Percentiles rank a stretch among this genome's conserved stretches.
phyloP scores from a whole-genome alignment of 1,140 invertebrate species.

The Cephus cinctus region DNA sequence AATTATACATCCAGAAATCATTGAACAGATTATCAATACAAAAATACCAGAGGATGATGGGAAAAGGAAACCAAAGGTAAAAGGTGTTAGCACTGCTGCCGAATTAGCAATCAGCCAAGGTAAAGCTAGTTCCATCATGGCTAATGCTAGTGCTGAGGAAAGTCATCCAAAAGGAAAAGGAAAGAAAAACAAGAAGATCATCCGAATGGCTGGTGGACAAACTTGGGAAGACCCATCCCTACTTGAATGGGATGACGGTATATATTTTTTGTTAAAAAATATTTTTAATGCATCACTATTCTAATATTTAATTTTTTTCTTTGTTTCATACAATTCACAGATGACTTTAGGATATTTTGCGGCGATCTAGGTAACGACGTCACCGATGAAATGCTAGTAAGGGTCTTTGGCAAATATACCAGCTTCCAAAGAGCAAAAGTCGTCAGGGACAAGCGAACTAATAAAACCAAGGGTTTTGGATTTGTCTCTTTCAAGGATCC shows the following conservation, averaged over 20 bases:
- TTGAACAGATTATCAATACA: constrained; percentile 60
- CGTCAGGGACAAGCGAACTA: constrained; percentile 92
- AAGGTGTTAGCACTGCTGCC: constrained; percentile 58
- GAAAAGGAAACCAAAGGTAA: constrained; percentile 67
- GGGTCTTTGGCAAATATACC: constrained; percentile 94
- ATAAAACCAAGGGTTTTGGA: constrained; percentile 98
- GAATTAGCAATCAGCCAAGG: constrained; percentile 54
- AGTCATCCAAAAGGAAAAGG: constrained; percentile 64
- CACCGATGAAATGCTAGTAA: constrained; percentile 90
- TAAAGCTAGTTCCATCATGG: constrained; percentile 55
- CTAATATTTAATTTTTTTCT: constrained; percentile 16
- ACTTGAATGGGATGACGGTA: constrained; percentile 86
- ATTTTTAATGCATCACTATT: constrained; percentile 1
- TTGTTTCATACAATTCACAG: constrained; percentile 60
- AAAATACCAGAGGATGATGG: constrained; percentile 65
- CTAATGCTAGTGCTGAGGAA: constrained; percentile 63
- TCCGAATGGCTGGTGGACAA: constrained; percentile 88
- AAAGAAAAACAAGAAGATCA: constrained; percentile 72
- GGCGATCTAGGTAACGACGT: constrained; percentile 99
- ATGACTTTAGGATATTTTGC: constrained; percentile 98
- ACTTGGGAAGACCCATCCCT: constrained; percentile 93
- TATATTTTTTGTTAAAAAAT: constrained; percentile 19
- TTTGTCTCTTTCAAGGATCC: constrained; percentile 99
- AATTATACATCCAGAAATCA: constrained; percentile 50
- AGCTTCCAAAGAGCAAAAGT: constrained; percentile 96